Evolutionary conservation across 92 coral and sea anemone genomes (phyloP), one percentile per base, ranked within the genome.

Genomic region (Siderastrea radians): DNA sequence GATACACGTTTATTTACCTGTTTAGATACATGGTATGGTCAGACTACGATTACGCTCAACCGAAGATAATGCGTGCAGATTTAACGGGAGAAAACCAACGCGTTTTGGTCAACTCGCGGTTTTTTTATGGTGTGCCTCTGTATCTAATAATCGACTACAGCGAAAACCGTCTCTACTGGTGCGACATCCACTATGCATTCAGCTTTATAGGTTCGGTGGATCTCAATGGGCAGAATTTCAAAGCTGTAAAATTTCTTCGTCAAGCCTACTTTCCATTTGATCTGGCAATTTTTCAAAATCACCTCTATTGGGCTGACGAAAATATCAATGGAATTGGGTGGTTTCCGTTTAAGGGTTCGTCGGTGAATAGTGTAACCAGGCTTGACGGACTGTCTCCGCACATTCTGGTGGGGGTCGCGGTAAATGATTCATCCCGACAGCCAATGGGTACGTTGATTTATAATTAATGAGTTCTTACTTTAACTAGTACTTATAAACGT

Each of bases 291-390:
- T 46, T 88, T 72, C 80, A 83, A 49, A 77, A 78, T 77, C 5
- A 12, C n/a, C 60, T 93, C 7, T 92, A 87, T 70, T 92, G 87
- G 93, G 89, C 92, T 5, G 98, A 95, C 79, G 68, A 79, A 73
- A 61, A 74, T 46, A 72, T 72, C 43, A 8, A 74, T n/a, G 73
- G 80, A 79, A 43, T 74, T 49, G 43, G 44, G 54, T 79, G 93
- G 83, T 55, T 50, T 86, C 14, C 46, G 49, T 59, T 62, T 7
- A 55, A 72, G 55, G 7, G 19, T 19, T 62, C 75, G 54, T 69
- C 85, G 58, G 47, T 10, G 47, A 65, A 73, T 51, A 2, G 52
- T 77, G 59, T 54, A 67, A 4, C 51, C 16, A 79, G 47, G 50
- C 51, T 68, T 12, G 46, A 63, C 13, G 59, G 68, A 1, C 79